Evolutionary conservation across 1,140 invertebrate genomes (phyloP).

Genomic region (Streblospio benedicti): DNA sequence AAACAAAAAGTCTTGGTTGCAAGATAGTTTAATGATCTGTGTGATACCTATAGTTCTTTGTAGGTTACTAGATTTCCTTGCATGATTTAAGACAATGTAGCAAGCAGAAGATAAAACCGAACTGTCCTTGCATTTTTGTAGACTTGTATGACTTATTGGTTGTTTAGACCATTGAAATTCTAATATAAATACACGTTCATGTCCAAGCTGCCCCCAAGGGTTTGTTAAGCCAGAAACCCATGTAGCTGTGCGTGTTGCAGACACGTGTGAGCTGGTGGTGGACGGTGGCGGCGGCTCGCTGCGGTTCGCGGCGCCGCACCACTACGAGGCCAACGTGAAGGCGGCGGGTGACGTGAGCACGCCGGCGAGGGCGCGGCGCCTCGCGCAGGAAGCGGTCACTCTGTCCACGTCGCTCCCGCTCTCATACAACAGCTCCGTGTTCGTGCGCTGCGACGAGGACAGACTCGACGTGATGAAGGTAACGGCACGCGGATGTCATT

Average conservation of each 20-base stretch:
- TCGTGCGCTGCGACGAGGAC: constrained; percentile 89
- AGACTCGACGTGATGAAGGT: constrained; percentile 92
- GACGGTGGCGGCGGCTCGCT: constrained; percentile 66
- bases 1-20: too few relatives aligned
- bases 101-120: too few relatives aligned
- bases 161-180: too few relatives aligned
- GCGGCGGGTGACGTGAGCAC: constrained; percentile 72
- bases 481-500: neutral
- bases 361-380: constrained; percentile 75
- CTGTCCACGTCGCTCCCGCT: constrained; percentile 87
- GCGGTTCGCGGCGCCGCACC: constrained; percentile 78
- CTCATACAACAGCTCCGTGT: constrained; percentile 87
- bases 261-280: constrained; percentile 81
- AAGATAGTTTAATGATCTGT: too few relatives aligned
- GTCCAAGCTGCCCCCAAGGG: too few relatives aligned
- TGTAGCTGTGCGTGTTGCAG: too few relatives aligned
- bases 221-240: too few relatives aligned
- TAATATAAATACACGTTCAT: too few relatives aligned
- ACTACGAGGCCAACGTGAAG: constrained; percentile 81
- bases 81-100: constrained; percentile 8
- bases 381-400: constrained; percentile 91
- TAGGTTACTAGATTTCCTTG: constrained; percentile 10
- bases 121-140: too few relatives aligned
- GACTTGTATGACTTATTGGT: too few relatives aligned
- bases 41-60: neutral